Evolutionary conservation across 2,113 vertebrate species (phyloP).

Genomic region (Harpagus bidentatus): DNA sequence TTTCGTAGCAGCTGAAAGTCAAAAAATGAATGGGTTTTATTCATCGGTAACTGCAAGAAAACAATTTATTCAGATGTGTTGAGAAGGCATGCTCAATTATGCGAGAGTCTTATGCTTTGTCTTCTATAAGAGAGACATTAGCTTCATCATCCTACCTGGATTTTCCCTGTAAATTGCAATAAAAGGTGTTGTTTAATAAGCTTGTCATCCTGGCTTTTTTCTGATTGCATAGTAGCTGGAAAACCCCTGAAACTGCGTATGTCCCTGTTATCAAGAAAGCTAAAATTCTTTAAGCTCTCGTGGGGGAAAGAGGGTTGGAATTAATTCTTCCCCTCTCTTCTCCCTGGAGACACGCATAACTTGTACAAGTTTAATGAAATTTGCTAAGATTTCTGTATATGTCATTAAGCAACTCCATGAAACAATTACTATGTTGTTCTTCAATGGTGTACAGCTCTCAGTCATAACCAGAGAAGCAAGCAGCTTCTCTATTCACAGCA

Average conservation of each 20-base stretch:
- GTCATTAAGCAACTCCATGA: neutral
- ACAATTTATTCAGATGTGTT: neutral
- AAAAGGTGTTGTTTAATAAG: neutral
- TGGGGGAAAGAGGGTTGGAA: neutral
- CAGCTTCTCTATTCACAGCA: slow-evolving; percentile 3
- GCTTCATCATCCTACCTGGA: neutral
- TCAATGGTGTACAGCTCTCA: neutral
- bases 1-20: neutral
- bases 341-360: neutral
- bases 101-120: neutral
- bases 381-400: slow-evolving; percentile 17
- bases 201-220: neutral
- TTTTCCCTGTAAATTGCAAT: neutral
- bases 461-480: neutral
- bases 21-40: neutral
- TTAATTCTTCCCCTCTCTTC: neutral
- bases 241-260: neutral
- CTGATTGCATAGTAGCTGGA: neutral
- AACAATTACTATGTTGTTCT: slow-evolving; percentile 25
- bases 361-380: neutral
- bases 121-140: neutral
- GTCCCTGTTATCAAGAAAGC: neutral
- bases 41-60: neutral
- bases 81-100: neutral
- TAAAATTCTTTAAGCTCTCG: neutral